Conservation (phyloP, 2,113 vertebrate species). For the Siniperca chuatsi region DNA sequence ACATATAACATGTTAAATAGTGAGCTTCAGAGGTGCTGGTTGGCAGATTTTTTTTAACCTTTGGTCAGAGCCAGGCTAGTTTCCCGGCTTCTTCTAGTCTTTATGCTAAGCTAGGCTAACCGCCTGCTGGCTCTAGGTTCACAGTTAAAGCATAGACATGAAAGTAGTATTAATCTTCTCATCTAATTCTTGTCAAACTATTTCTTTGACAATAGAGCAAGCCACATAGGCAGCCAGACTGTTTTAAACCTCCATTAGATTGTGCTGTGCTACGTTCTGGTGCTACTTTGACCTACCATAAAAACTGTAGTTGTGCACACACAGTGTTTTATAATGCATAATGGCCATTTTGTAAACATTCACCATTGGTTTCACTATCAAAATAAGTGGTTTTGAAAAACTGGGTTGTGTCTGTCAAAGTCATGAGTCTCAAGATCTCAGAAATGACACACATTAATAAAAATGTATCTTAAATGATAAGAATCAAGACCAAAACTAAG, state of each 20-base stretch:
- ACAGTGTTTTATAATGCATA: background rate
- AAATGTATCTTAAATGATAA: background rate
- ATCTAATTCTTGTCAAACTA: background rate
- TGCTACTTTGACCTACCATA: background rate
- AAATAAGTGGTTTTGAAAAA: background rate
- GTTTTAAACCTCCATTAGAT: background rate
- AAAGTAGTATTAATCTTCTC: slow-evolving; percentile 6
- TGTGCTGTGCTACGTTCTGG: background rate
- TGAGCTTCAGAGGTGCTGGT: background rate
- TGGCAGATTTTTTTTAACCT: background rate
- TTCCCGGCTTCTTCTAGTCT: background rate
- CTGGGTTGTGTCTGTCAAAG: background rate
- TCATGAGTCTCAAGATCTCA: background rate
- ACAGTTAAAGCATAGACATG: background rate
- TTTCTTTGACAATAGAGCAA: no score
- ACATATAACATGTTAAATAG: background rate
- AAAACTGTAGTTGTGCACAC: background rate
- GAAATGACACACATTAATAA: background rate
- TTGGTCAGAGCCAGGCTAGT: background rate
- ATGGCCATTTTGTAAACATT: background rate
- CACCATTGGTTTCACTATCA: background rate
- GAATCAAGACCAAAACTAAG: background rate
- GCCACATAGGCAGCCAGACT: background rate
- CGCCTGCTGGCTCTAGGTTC: background rate
- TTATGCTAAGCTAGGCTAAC: slow-evolving; percentile 24